These are phyloP conservation scores for Vulpes vulpes DNA, from an alignment of 2,113 vertebrate species.

Conservation along the genomic window DNA sequence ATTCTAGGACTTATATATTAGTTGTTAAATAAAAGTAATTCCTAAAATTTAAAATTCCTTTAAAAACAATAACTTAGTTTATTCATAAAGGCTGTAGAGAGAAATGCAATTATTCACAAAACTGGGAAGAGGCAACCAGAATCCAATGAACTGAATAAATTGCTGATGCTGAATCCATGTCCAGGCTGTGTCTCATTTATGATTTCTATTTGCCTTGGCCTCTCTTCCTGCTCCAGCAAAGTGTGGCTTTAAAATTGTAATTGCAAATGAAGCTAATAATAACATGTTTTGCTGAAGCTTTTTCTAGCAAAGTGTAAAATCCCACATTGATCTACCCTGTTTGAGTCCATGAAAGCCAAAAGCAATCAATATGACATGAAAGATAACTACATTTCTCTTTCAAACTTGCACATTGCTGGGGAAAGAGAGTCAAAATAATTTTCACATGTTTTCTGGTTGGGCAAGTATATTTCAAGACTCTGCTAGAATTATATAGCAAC, in stretches of 20 bases:
- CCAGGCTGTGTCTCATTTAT: constrained; percentile 38
- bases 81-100: not conserved
- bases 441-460: constrained; percentile 53
- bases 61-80: not conserved
- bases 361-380: constrained; percentile 70
- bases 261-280: constrained; percentile 79
- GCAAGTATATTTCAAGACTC: constrained; percentile 61
- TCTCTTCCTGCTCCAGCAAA: constrained; percentile 36
- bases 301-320: constrained; percentile 76
- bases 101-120: constrained; percentile 55
- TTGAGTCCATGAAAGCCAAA: constrained; percentile 68
- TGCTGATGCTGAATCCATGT: constrained; percentile 19
- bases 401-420: constrained; percentile 45
- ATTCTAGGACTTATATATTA: not conserved
- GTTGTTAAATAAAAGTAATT: not conserved
- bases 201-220: constrained; percentile 68
- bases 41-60: not conserved
- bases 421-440: constrained; percentile 67
- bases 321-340: constrained; percentile 56
- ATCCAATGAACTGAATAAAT: constrained; percentile 51
- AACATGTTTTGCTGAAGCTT: constrained; percentile 73
- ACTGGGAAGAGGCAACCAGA: not conserved
- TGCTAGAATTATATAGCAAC: constrained; percentile 9
- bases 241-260: constrained; percentile 71
- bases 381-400: constrained; percentile 56